Evolutionary conservation across 1,140 invertebrate genomes (phyloP), one percentile per base, ranked within the genome.

Genomic region (Halesus radiatus): DNA sequence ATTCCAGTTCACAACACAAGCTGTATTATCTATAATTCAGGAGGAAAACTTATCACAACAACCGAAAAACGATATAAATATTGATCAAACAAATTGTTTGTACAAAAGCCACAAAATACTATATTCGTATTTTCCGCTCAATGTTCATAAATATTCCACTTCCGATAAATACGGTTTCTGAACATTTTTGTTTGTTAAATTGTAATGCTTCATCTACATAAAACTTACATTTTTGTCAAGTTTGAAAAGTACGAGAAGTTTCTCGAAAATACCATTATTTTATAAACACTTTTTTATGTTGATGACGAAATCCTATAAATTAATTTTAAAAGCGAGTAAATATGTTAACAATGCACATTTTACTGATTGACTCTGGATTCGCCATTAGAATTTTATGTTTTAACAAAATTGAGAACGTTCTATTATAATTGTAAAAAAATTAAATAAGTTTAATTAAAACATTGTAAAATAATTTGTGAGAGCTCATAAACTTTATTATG

Each of bases 21-120:
- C 26, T 29, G 4, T 32, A 53, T 23, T 29, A 29, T 29, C 2
- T 16, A 3, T 16, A 72, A 3, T 37, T 3, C 18, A 7, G 10
- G 15, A 32, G 26, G n/a, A 29, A 58, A 13, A 32, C 16, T 52
- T 73, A 70, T 3, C 50, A 0, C 18, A 20, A 72, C 10, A 45
- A 29, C 37, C 37, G 10, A 20, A 72, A 50, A 26, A 52, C 18
- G 4, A 79, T 64, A 53, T 20, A 18, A 20, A 13, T 74, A 78
- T 79, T 79, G 60, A 79, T 79, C 56, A 79, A 74, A 79, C 78
- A 74, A 54, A 23, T 56, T 56, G 16, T 37, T 18, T 15, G 7
- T 20, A 53, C 10, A 45, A 45, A 45, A 45, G n/a, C n/a, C n/a
- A n/a, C n/a, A n/a, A n/a, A 45, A 45, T 45, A 45, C 37, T 1